Base-by-base conservation (phyloP, 2,888 invertebrate species). In the Tachina fera region DNA sequence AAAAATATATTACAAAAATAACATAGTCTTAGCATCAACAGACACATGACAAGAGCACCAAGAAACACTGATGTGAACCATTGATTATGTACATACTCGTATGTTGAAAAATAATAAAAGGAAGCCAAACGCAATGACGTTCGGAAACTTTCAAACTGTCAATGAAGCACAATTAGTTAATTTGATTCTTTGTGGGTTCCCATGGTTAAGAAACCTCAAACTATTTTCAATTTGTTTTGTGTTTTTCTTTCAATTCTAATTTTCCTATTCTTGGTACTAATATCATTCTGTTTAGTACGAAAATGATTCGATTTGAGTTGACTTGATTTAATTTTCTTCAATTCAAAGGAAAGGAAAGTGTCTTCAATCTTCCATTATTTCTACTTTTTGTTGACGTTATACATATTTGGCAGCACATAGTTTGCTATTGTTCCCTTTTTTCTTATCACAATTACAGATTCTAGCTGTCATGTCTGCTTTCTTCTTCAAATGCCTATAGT, bases 111-210 rank as follows among this genome's bases (percentile, higher is more conserved):
- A 63, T 31, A 41, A 39, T 19, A 47, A 39, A 39, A 43, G 31
- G 8, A 58, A 45, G 16, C 45, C 16, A 63, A 39, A 72, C 31
- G n/a, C 45, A 56, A 63, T 53, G 22, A 72, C n/a, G 16, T 63
- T 71, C 53, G 11, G 39, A 68, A 41, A 22, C 67, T 14, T 60
- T 1, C 71, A 65, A 71, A 77, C 61, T 75, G 74, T 70, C 74
- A 75, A 82, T 68, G 77, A 51, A 77, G 56, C 47, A 49, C 85
- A 82, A 82, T 85, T 82, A 82, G 75, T 75, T 83, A 75, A 83
- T 83, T 83, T 82, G 72, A 86, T 75, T 77, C 72, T 19, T 39
- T 72, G 43, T 65, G n/a, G n/a, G 39, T 70, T 19, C 5, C 61
- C 16, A 61, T 41, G 53, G 56, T 63, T 68, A 43, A 19, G n/a